These are phyloP conservation scores for Sebastes cheni DNA, from an alignment of 2,797 vertebrate species.

Conservation along the genomic window DNA sequence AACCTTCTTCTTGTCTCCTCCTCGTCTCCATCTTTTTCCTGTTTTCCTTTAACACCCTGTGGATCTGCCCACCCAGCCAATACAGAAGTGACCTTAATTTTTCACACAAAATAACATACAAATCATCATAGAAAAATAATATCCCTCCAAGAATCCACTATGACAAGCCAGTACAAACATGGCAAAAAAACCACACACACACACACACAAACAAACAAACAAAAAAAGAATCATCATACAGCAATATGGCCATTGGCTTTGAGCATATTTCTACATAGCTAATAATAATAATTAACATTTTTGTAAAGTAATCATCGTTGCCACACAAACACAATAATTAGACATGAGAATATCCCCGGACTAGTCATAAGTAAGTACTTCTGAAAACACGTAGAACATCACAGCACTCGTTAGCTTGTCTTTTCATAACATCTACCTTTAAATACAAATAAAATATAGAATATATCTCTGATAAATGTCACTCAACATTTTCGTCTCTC, in stretches of 20 bases:
- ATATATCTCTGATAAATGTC: constrained; percentile 84
- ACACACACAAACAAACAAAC: constrained; percentile 6
- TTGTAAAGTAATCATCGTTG: constrained; percentile 74
- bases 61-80: constrained; percentile 23
- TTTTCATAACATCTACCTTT: constrained; percentile 83
- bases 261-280: constrained; percentile 80
- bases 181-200: constrained; percentile 64
- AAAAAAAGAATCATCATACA: constrained; percentile 75
- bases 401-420: constrained; percentile 87
- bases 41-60: constrained; percentile 15
- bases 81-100: constrained; percentile 56
- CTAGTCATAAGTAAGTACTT: constrained; percentile 82
- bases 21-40: constrained; percentile 27
- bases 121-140: constrained; percentile 81
- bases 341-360: constrained; percentile 78
- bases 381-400: constrained; percentile 79
- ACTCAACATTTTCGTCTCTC: constrained; percentile 80
- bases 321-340: constrained; percentile 81
- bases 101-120: constrained; percentile 71
- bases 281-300: constrained; percentile 80
- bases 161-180: constrained; percentile 77
- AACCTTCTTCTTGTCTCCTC: constrained; percentile 18
- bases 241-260: constrained; percentile 79
- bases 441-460: constrained; percentile 88
- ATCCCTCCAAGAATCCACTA: constrained; percentile 80